Base-by-base conservation (phyloP, 35 echinoderm and acorn worm genomes). In the Lytechinus variegatus region DNA sequence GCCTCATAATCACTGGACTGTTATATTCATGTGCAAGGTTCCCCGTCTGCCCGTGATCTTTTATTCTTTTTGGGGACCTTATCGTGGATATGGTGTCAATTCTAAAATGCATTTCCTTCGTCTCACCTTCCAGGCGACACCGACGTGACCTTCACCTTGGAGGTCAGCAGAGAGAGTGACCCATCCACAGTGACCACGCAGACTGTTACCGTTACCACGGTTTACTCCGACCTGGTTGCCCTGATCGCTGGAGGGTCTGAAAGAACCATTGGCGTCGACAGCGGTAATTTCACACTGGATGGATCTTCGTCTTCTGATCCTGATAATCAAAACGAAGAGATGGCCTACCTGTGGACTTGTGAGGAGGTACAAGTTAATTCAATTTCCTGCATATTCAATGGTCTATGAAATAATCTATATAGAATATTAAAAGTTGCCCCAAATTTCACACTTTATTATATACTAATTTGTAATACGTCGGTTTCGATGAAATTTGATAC, bases 301-400 rank as follows among this genome's bases (percentile, higher is more conserved):
- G 98, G 97, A 53, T 94, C 95, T 0, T 57, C 91, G 24, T 97
- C 98, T 0, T 95, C 86, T 90, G 98, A 99, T 92, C 98, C 98
- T 3, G 98, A 99, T 87, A 94, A 96, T 8, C 96, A 97, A 86
- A 95, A 97, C 21, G 56, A 91, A 58, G 97, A 95, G 0, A 95
- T 96, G 97, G 94, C 86, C 9, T 99, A 99, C 29, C 71, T 92
- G 5, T 99, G 97, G 97, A 92, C 95, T 71, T 99, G 98, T 87
- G 9, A 95, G 16, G 96, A 97, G 98, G 98, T 99, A 95, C 86
- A 55, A 79, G n/a, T 19, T 44, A 44, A 44, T 44, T 44, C 33
- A 44, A 44, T 44, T 44, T 44, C 33, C 33, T 44, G 33, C 0
- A 44, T 44, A 44, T 44, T 44, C 33, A 44, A 44, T 44, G 0